These are phyloP conservation scores for Chrysomallon squamiferum DNA, from an alignment of 1,140 invertebrate species.

Conservation along the genomic window DNA sequence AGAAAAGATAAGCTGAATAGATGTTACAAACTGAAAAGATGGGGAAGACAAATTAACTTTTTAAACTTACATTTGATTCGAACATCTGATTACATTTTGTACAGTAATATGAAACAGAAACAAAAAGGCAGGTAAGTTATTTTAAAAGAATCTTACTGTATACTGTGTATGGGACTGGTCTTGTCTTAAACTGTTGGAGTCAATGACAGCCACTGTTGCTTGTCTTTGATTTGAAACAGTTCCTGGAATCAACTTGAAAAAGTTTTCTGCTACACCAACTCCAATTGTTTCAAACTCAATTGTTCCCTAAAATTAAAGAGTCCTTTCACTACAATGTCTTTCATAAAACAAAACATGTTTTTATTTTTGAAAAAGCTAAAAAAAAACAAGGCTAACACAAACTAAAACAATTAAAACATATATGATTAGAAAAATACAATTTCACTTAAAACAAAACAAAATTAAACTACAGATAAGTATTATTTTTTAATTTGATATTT, in stretches of 20 bases:
- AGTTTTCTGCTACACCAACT: slow-evolving; percentile 36
- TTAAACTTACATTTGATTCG: no score
- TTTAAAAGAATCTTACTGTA: slow-evolving; percentile 30
- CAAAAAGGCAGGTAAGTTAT: not conserved
- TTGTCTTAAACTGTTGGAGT: slow-evolving; percentile 15
- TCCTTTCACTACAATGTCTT: not conserved
- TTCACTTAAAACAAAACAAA: not conserved
- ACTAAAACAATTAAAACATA: not conserved
- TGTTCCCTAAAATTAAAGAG: slow-evolving; percentile 39
- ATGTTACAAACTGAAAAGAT: no score
- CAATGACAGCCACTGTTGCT: slow-evolving; percentile 20
- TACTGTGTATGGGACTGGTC: slow-evolving; percentile 16
- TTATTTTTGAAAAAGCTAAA: not conserved
- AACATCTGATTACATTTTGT: slow-evolving; percentile 19
- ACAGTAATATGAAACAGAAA: slow-evolving; percentile 25
- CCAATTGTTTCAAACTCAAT: slow-evolving; percentile 49
- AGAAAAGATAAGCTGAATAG: no score
- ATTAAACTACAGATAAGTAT: not conserved
- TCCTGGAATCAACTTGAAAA: slow-evolving; percentile 32
- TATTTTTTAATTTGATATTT: not conserved
- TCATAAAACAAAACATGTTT: not conserved
- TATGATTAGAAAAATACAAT: not conserved
- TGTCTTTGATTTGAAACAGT: slow-evolving; percentile 1
- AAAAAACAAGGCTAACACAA: not conserved
- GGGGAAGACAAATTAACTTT: no score